Evolutionary conservation across 2,888 invertebrate genomes (phyloP).

Genomic region (Spialia ferax): DNA sequence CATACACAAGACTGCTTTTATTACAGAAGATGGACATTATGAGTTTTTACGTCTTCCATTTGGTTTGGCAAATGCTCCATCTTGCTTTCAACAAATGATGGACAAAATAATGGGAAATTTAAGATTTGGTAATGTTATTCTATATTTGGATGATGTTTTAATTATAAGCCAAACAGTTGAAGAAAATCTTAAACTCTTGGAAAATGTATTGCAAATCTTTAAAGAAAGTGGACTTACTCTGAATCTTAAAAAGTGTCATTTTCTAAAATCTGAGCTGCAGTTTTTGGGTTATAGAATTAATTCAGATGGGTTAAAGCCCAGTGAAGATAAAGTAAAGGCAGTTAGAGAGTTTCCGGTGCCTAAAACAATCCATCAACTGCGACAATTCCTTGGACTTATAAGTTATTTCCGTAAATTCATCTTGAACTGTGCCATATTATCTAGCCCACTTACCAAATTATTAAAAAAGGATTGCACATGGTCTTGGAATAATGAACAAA

Average conservation of each 20-base stretch:
- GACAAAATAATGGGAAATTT: conserved; percentile 11
- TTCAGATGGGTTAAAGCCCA: conserved; percentile 42
- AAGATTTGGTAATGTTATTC: background rate
- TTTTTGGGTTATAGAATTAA: conserved; percentile 49
- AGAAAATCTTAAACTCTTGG: conserved; percentile 1
- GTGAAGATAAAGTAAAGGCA: conserved; percentile 44
- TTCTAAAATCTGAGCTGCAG: conserved; percentile 45
- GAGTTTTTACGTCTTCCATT: conserved; percentile 46
- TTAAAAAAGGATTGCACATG: background rate
- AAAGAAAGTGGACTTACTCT: conserved; percentile 45
- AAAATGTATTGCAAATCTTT: conserved; percentile 42
- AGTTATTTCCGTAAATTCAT: conserved; percentile 57
- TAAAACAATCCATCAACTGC: conserved; percentile 45
- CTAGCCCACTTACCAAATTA: conserved; percentile 47
- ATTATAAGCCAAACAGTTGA: background rate
- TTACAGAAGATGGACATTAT: conserved; percentile 59
- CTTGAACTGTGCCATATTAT: conserved; percentile 50
- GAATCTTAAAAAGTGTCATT: conserved; percentile 51
- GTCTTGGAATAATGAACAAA: background rate
- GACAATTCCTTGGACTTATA: conserved; percentile 49
- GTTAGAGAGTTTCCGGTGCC: conserved; percentile 47
- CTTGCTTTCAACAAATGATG: conserved; percentile 9
- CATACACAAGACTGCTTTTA: conserved; percentile 59
- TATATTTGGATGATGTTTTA: conserved; percentile 17
- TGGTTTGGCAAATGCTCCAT: conserved; percentile 18